These are phyloP conservation scores for Macrochelys suwanniensis DNA, from an alignment of 2,797 vertebrate genomes.

Conservation along the genomic window DNA sequence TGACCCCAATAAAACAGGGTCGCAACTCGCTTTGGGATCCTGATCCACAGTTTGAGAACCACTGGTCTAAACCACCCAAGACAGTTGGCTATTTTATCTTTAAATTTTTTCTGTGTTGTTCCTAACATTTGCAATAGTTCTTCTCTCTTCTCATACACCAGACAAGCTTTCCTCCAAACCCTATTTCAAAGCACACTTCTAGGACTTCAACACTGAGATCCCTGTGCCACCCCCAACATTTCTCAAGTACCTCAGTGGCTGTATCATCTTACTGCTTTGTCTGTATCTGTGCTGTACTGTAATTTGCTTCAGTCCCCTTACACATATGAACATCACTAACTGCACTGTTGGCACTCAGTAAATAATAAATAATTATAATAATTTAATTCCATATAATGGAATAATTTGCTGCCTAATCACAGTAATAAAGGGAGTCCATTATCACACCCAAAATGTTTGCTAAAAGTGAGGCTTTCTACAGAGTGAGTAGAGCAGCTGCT, in stretches of 20 bases:
- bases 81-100: background rate
- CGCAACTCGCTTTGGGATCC: too few relatives aligned
- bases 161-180: background rate
- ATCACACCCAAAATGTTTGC: slow-evolving; percentile 39
- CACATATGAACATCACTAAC: background rate
- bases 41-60: too few relatives aligned
- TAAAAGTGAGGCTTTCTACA: slow-evolving; percentile 39
- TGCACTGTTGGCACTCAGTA: background rate
- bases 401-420: slow-evolving; percentile 38
- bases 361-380: slow-evolving; percentile 51
- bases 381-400: slow-evolving; percentile 42
- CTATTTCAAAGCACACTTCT: background rate
- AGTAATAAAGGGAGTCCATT: slow-evolving; percentile 45
- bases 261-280: background rate
- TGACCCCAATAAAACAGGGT: too few relatives aligned
- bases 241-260: background rate
- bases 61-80: background rate
- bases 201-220: background rate
- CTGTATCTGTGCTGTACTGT: fast-evolving
- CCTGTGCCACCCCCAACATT: background rate
- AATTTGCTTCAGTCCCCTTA: background rate
- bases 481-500: slow-evolving; percentile 45
- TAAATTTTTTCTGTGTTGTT: background rate
- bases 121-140: background rate
- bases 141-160: fast-evolving